A percentile compares a stretch with the other conserved stretches of the same genome.
These are phyloP conservation scores for Stegastes partitus DNA, from an alignment of 2,113 vertebrate species.

Conservation along the genomic window DNA sequence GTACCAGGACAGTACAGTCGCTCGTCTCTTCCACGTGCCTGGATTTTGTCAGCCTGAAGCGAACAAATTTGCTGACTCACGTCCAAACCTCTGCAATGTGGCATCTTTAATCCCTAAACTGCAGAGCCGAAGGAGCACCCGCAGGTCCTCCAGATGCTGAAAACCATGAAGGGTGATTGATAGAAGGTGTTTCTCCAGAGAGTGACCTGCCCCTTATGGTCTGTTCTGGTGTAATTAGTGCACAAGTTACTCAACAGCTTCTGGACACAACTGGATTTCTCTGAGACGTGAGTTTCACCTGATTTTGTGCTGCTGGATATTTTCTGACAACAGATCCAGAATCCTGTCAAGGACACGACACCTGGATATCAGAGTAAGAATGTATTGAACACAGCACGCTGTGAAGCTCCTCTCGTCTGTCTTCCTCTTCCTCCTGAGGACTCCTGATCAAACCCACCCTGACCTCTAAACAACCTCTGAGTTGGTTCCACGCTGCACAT, in stretches of 20 bases:
- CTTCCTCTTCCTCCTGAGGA: not conserved
- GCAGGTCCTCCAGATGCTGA: not conserved
- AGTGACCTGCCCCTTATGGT: not conserved
- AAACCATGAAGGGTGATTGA: slow-evolving; percentile 13
- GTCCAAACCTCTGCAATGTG: not conserved
- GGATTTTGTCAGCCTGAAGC: not conserved
- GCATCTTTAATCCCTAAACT: not conserved
- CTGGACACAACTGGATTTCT: not conserved
- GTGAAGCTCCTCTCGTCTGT: not conserved
- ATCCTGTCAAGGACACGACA: not conserved
- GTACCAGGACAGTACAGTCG: too few relatives aligned
- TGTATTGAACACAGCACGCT: not conserved
- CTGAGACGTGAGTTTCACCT: not conserved
- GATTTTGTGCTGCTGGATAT: not conserved
- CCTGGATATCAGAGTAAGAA: not conserved
- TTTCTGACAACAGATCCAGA: too few relatives aligned
- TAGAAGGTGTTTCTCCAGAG: not conserved
- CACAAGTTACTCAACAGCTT: not conserved
- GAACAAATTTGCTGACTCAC: not conserved
- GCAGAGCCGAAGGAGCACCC: not conserved
- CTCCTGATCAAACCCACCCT: slow-evolving; percentile 21
- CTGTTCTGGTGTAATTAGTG: slow-evolving; percentile 2
- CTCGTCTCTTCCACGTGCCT: too few relatives aligned
- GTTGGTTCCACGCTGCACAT: slow-evolving; percentile 36
- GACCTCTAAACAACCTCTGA: slow-evolving; percentile 47